phyloP scores from a whole-genome alignment of 2,888 invertebrate species.

The Aproaerema taeniolella region DNA sequence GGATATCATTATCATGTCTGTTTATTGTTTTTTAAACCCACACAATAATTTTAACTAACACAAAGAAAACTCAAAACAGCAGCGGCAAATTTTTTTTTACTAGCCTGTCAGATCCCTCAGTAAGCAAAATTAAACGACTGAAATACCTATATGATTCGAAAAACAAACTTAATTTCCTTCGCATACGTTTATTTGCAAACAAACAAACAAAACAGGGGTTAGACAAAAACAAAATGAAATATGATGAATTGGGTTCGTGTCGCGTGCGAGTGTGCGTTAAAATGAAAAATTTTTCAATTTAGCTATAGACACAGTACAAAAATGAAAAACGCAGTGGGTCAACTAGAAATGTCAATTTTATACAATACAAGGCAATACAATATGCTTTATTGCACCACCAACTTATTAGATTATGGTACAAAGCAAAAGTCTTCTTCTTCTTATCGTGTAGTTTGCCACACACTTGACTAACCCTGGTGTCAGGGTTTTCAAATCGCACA shows the following conservation, averaged over 20 bases:
- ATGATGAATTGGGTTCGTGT: constrained; percentile 23
- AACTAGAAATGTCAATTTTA: too few relatives aligned
- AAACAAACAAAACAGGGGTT: constrained; percentile 1
- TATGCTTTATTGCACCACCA: too few relatives aligned
- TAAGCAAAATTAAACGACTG: background rate
- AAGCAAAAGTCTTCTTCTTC: too few relatives aligned
- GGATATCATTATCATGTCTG: too few relatives aligned
- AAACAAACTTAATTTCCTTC: constrained; percentile 1
- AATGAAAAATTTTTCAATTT: constrained; percentile 34
- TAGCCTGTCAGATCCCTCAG: too few relatives aligned
- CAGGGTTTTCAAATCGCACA: too few relatives aligned
- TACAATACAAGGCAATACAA: too few relatives aligned
- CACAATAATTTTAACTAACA: background rate
- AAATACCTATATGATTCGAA: background rate
- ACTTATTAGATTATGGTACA: too few relatives aligned
- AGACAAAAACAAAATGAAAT: constrained; percentile 11
- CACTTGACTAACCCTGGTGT: too few relatives aligned
- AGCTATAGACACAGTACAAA: constrained; percentile 15
- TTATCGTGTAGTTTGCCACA: too few relatives aligned
- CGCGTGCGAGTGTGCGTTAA: constrained; percentile 23
- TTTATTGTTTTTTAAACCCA: too few relatives aligned
- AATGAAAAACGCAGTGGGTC: background rate
- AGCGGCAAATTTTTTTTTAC: too few relatives aligned
- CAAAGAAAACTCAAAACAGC: background rate
- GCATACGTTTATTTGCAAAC: background rate